Percentiles rank a stretch among this genome's conserved stretches.
These are phyloP conservation scores for Anthophora plumipes DNA, from an alignment of 2,888 invertebrate species.

Conservation along the genomic window DNA sequence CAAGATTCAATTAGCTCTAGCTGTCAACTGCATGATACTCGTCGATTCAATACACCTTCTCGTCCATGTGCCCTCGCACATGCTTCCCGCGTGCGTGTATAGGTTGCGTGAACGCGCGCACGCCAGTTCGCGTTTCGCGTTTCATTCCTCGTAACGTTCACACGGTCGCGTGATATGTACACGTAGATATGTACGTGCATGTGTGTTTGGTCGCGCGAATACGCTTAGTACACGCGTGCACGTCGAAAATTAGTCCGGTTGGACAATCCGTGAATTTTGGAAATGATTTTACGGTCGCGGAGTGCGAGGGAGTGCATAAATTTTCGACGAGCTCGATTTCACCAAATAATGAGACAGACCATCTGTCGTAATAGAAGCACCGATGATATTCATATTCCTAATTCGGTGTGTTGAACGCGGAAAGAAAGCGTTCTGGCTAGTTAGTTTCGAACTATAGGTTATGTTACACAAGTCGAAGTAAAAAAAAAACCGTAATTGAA, in stretches of 20 bases:
- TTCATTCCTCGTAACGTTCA: conserved; percentile 7
- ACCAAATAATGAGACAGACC: conserved; percentile 46
- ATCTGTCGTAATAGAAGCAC: conserved; percentile 39
- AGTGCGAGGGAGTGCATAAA: conserved; percentile 42
- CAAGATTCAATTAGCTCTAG: conserved; percentile 84
- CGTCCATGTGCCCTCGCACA: conserved; percentile 59
- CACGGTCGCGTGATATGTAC: not conserved
- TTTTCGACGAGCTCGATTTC: conserved; percentile 55
- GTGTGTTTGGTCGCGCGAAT: conserved; percentile 6
- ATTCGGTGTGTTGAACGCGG: not conserved
- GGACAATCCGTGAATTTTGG: conserved; percentile 48
- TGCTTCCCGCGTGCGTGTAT: conserved; percentile 31
- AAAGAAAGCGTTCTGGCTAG: conserved; percentile 14
- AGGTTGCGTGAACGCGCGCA: conserved; percentile 13
- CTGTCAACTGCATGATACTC: conserved; percentile 84
- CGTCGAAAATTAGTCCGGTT: conserved; percentile 36
- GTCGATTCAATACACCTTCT: conserved; percentile 81
- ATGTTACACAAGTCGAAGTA: not conserved
- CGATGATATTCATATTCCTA: conserved; percentile 29
- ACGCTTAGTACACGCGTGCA: conserved; percentile 25
- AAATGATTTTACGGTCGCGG: conserved; percentile 44
- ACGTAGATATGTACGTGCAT: too few relatives aligned
- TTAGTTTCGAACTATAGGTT: not conserved
- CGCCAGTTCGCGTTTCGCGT: conserved; percentile 16
- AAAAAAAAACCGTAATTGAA: too few relatives aligned